phyloP scores from a whole-genome alignment of 1,140 invertebrate species.

The Diploscapter pachys region DNA sequence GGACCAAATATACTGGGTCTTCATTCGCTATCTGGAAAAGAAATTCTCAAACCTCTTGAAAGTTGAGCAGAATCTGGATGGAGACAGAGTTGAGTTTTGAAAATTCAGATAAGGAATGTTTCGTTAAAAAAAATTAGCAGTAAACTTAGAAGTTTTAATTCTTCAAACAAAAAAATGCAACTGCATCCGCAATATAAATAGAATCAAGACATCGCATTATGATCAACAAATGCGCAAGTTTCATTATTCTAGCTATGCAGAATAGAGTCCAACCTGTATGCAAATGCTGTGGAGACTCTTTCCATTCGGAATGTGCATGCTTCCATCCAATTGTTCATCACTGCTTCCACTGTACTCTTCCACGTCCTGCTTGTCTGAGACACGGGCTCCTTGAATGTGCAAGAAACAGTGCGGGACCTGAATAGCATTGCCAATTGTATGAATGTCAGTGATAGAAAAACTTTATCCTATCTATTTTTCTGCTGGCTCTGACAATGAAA shows the following conservation, averaged over 20 bases:
- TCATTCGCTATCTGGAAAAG: conserved; percentile 31
- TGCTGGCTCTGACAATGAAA: not conserved
- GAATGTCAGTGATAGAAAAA: conserved; percentile 13
- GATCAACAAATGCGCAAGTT: no score
- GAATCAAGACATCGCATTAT: no score
- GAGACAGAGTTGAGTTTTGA: conserved; percentile 1
- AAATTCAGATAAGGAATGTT: no score
- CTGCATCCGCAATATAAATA: no score
- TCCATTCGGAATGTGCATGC: conserved; percentile 22
- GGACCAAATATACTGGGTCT: conserved; percentile 47
- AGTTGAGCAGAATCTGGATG: conserved; percentile 2
- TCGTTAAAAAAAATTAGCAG: no score
- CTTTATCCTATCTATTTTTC: not conserved
- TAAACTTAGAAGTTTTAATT: no score
- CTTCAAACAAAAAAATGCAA: no score
- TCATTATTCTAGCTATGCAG: no score
- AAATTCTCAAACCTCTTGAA: not conserved
- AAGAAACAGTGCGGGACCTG: conserved; percentile 41
- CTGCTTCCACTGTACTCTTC: conserved; percentile 44
- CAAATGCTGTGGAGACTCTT: conserved; percentile 39
- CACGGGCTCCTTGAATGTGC: conserved; percentile 41
- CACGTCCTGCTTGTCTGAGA: conserved; percentile 41
- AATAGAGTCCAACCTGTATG: conserved; percentile 25
- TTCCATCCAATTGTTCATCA: conserved; percentile 33
- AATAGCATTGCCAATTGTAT: conserved; percentile 3